phyloP scores from a whole-genome alignment of 2,797 vertebrate genomes.

The Myotis planiceps region DNA sequence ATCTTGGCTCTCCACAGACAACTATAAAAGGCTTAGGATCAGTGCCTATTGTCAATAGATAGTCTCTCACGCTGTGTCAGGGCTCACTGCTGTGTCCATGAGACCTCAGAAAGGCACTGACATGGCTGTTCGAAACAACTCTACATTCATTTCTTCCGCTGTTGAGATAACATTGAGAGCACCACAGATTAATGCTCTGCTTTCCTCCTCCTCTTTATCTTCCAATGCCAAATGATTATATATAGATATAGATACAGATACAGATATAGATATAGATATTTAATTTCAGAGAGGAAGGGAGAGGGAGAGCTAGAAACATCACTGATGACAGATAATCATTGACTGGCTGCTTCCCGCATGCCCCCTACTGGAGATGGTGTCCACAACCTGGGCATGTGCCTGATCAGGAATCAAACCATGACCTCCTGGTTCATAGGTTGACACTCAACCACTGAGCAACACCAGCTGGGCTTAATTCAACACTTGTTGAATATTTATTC shows the following conservation, averaged over 20 bases:
- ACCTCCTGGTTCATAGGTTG: no score
- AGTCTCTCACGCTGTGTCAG: neutral
- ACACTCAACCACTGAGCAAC: no score
- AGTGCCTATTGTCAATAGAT: neutral
- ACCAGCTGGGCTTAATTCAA: neutral
- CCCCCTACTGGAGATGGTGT: no score
- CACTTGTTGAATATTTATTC: neutral
- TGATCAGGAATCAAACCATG: no score
- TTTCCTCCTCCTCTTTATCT: neutral
- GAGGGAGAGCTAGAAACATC: no score
- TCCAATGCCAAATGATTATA: neutral
- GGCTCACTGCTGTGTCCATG: neutral
- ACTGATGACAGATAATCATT: no score
- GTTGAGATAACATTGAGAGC: neutral
- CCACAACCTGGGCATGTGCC: no score
- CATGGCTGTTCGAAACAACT: neutral
- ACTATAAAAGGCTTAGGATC: conserved; percentile 49
- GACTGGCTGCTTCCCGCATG: no score
- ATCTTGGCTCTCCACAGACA: conserved; percentile 40
- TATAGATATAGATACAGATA: no score
- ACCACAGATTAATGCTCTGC: neutral
- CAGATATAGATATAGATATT: no score
- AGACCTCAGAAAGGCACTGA: neutral
- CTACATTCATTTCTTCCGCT: neutral
- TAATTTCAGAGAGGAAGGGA: no score